Conservation (phyloP, 2,888 invertebrate species). For the Atethmia centrago region DNA sequence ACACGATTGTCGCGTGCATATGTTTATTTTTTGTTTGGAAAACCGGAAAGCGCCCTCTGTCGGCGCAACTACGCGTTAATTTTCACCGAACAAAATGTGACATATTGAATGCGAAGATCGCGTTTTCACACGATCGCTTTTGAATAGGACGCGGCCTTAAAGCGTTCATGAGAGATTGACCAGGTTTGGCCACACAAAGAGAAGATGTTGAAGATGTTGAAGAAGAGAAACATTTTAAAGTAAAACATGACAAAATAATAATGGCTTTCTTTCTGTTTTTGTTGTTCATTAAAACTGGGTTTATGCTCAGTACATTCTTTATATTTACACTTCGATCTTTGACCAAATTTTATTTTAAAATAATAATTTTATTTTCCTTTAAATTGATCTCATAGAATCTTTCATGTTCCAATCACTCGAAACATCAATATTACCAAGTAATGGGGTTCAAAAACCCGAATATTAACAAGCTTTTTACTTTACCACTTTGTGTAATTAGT, state of each 20-base stretch:
- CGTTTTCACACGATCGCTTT: no score
- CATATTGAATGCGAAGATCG: no score
- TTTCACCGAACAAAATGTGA: no score
- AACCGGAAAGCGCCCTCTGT: no score
- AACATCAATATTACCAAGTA: constrained; percentile 3
- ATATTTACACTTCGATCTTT: not conserved
- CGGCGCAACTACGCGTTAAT: no score
- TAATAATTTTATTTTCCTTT: not conserved
- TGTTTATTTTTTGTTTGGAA: no score
- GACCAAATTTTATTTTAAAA: not conserved
- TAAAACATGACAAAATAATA: not conserved
- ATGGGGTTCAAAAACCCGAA: not conserved
- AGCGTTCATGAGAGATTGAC: not conserved
- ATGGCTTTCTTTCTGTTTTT: not conserved
- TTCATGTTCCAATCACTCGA: not conserved
- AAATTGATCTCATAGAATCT: not conserved
- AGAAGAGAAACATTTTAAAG: no score
- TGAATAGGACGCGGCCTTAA: not conserved
- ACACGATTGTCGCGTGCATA: no score
- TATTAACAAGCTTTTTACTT: constrained; percentile 25
- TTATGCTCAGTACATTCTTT: not conserved
- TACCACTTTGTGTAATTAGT: constrained; percentile 40
- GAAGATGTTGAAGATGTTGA: not conserved
- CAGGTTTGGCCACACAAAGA: not conserved
- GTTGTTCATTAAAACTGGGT: no score